Evolutionary conservation across 2,888 invertebrate genomes (phyloP).

Genomic region (Chymomyza caudatula): DNA sequence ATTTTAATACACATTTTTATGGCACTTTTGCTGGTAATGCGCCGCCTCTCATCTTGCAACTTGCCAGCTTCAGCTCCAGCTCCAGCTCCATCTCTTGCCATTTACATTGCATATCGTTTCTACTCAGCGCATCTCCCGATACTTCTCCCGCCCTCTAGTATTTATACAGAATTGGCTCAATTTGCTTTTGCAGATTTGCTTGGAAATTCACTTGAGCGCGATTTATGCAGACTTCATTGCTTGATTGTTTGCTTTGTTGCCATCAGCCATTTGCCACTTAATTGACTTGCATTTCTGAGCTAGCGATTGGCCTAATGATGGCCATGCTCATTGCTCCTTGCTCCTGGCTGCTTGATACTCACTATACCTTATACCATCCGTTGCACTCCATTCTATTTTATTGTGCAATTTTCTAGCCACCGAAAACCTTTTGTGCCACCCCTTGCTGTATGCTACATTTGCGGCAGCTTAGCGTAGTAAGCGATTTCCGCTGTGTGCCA

Average conservation of each 20-base stretch:
- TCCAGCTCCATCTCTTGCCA: neutral
- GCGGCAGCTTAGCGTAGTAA: slow-evolving; percentile 61
- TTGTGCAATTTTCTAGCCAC: slow-evolving; percentile 44
- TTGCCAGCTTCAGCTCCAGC: neutral
- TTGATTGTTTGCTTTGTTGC: slow-evolving; percentile 63
- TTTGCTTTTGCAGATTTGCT: slow-evolving; percentile 44
- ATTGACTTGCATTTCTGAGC: slow-evolving; percentile 66
- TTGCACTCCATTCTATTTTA: slow-evolving; percentile 35
- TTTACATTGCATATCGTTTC: neutral
- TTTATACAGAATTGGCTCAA: slow-evolving; percentile 72
- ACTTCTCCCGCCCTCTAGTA: slow-evolving; percentile 37
- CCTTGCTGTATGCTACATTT: slow-evolving; percentile 12
- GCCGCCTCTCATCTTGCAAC: slow-evolving; percentile 43
- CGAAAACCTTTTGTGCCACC: slow-evolving; percentile 38
- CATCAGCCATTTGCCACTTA: slow-evolving; percentile 70
- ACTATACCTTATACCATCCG: neutral
- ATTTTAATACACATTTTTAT: slow-evolving; percentile 73
- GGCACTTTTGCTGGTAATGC: slow-evolving; percentile 65
- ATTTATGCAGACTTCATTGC: slow-evolving; percentile 61
- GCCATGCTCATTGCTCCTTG: slow-evolving; percentile 20
- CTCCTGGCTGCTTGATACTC: no score
- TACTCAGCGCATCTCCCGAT: slow-evolving; percentile 7
- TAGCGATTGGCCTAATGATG: slow-evolving; percentile 44
- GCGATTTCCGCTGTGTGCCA: slow-evolving; percentile 69
- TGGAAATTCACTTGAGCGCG: slow-evolving; percentile 27